These are phyloP conservation scores for Myopa testacea DNA, from an alignment of 2,888 invertebrate species.

Conservation along the genomic window DNA sequence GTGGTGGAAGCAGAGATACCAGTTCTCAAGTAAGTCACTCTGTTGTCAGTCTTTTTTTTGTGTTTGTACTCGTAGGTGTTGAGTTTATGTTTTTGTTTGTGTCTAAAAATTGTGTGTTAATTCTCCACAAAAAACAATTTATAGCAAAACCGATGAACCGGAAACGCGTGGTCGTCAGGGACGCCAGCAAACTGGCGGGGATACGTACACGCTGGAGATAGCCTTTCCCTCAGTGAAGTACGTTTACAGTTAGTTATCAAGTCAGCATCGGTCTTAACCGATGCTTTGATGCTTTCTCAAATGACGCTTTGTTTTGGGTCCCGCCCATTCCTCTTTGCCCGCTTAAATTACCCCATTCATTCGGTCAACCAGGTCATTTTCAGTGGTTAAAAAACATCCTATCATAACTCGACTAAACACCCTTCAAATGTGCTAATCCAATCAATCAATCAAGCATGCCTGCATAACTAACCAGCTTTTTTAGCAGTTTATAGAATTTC, in stretches of 20 bases:
- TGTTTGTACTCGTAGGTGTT: constrained; percentile 19
- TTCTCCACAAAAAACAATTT: constrained; percentile 51
- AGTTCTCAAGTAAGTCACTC: constrained; percentile 82
- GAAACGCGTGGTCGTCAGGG: constrained; percentile 75
- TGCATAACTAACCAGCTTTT: constrained; percentile 23
- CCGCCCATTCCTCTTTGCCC: not conserved
- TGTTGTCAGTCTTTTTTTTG: not conserved
- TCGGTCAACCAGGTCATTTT: too few species aligned
- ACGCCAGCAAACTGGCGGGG: constrained; percentile 81
- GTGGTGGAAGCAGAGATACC: constrained; percentile 85
- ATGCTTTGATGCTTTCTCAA: not conserved
- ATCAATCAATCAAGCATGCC: not conserved
- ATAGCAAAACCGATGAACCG: constrained; percentile 58
- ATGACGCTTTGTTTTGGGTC: not conserved
- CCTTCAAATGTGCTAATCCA: constrained; percentile 11
- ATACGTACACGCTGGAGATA: constrained; percentile 92
- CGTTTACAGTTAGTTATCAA: constrained; percentile 66
- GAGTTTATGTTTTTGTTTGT: constrained; percentile 24
- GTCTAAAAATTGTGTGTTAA: constrained; percentile 42
- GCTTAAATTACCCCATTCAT: not conserved
- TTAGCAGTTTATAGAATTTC: not conserved
- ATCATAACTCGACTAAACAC: not conserved
- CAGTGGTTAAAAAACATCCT: not conserved
- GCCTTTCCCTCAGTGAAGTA: constrained; percentile 93
- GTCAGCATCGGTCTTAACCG: not conserved